Evolutionary conservation across 1,140 invertebrate genomes (phyloP), one percentile per base, ranked within the genome.

Genomic region (Aethina tumida): DNA sequence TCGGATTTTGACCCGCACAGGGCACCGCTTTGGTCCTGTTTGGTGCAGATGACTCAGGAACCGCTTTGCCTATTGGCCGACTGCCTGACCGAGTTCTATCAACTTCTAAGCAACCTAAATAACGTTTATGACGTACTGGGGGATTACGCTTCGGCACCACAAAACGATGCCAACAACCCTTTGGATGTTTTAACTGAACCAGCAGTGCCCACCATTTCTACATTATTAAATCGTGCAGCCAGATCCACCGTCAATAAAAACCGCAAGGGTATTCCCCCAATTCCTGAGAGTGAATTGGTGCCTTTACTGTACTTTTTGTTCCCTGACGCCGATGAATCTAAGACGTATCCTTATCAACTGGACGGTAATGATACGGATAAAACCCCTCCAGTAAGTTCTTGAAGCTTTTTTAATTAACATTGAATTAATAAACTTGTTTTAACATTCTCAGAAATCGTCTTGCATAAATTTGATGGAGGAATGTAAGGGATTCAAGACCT

Each of bases 1-100:
- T 84, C 81, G 22, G 87, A 95, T 65, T 79, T 97, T 49, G 79
- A 92, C 55, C 88, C 92, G 6, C 63, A 81, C 15, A 74, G 83
- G 51, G 90, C 93, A 15, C 81, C 84, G 0, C 71, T 78, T 41
- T 96, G 92, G 74, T 75, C 74, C 5, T 65, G 81, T 10, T 66
- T 67, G 52, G 63, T 77, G 0, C 70, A 71, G 51, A 73, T 76
- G 52, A 64, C 71, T 32, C 62, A 74, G 2, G 65, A 69, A 24
- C 70, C 74, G 2, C 65, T 68, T 5, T 84, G 77, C 50, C 67
- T 82, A 44, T 64, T 88, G 14, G 67, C 71, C 3, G 79, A 81
- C 52, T 74, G 27, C 73, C 25, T 58, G 6, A 41, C 30, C 2
- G 71, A 77, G 43, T 75, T 75, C 54, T 49, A 73, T 10, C 57